These are phyloP conservation scores for Xiphorhynchus elegans DNA, from an alignment of 2,113 vertebrate species.

Conservation along the genomic window DNA sequence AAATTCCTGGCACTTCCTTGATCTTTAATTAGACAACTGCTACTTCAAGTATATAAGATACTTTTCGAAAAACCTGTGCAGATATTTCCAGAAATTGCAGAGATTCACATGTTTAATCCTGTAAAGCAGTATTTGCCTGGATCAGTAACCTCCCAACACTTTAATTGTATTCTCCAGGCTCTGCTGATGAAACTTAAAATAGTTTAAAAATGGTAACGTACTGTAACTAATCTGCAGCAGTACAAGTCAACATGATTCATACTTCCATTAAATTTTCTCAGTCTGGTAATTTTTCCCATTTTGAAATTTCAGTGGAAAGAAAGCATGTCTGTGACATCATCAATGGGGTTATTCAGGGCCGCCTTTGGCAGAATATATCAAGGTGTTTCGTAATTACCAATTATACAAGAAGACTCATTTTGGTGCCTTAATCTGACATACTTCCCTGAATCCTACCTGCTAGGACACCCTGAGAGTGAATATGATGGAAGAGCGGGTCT, in stretches of 20 bases:
- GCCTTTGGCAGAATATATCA: neutral
- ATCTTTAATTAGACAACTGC: neutral
- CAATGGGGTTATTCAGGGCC: neutral
- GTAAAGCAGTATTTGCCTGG: neutral
- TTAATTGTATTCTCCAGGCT: neutral
- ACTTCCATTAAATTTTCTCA: neutral
- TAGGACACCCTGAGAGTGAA: neutral
- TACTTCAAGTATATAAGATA: neutral
- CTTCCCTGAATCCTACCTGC: neutral
- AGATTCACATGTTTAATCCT: neutral
- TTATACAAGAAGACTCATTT: neutral
- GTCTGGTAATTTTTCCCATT: neutral
- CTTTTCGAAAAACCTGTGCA: neutral
- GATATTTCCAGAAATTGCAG: neutral
- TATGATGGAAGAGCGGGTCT: neutral
- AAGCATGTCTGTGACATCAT: neutral
- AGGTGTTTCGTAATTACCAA: neutral
- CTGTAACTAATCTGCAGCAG: constrained; percentile 9
- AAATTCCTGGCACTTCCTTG: neutral
- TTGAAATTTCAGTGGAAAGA: neutral
- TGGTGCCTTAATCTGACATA: neutral
- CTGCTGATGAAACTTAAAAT: neutral
- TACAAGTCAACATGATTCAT: constrained; percentile 33
- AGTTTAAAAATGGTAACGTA: neutral
- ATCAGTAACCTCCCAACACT: neutral